Conservation (phyloP, 1,140 invertebrate genomes). For the Homarus americanus region DNA sequence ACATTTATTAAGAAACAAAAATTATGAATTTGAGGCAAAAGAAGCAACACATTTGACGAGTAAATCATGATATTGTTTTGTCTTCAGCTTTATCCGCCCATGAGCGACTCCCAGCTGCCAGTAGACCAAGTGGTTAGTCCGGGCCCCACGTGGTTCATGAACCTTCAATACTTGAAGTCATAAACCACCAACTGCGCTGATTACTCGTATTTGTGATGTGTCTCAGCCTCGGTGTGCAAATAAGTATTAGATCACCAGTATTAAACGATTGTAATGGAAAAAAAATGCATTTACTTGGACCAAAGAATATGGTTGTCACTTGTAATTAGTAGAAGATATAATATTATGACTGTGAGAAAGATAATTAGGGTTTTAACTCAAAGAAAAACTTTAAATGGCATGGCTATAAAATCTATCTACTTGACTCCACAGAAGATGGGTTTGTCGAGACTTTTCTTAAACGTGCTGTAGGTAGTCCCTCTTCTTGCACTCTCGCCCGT, state of each 20-base stretch:
- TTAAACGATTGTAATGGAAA: background rate
- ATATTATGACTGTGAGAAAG: background rate
- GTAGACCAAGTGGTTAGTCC: background rate
- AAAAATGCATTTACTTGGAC: background rate
- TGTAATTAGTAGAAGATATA: background rate
- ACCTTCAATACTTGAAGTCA: background rate
- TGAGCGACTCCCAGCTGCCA: background rate
- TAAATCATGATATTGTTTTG: background rate
- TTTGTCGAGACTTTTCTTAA: background rate
- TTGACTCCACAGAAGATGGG: background rate
- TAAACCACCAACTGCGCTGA: background rate
- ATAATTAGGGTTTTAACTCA: background rate
- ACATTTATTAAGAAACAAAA: background rate
- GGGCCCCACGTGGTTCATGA: background rate
- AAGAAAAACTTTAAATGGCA: background rate
- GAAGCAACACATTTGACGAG: background rate
- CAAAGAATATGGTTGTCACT: background rate
- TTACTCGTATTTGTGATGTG: background rate
- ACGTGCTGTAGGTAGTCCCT: background rate
- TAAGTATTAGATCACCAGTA: background rate
- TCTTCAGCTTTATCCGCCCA: background rate
- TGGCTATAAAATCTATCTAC: background rate
- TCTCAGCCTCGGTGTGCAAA: background rate
- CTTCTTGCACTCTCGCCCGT: slow-evolving; percentile 24
- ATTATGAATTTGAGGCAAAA: background rate